Base-by-base conservation (phyloP, 2,797 vertebrate genomes). In the Enteromius mattozi region DNA sequence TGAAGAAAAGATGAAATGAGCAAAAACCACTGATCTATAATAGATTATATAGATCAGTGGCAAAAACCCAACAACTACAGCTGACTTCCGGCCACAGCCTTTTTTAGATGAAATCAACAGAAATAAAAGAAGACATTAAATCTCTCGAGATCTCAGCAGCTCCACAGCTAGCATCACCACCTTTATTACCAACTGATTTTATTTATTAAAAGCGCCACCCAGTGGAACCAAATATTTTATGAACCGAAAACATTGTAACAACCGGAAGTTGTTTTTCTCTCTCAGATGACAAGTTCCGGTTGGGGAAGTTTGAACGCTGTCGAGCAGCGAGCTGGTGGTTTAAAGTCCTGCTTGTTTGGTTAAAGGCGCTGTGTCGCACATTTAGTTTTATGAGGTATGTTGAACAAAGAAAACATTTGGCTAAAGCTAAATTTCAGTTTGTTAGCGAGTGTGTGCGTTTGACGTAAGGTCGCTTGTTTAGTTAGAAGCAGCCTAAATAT, bases 241-340 rank as follows among this genome's bases (percentile, higher is more conserved):
- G n/a, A 59, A 61, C 21, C n/a, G 10, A 61, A 2, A 24, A 14
- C 6, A 2, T 14, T 61, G 24, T 27, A 61, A 30, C 59, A 37
- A 42, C 81, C 81, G 71, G 81, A 83, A 68, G 70, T 66, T 14
- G 16, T 0, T 1, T 37, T 19, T 4, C 1, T 12, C 5, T 5
- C 0, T 16, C n/a, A 49, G 12, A 2, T 84, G 88, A 91, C 87
- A 69, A 83, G 86, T 89, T 94, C 93, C 92, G 91, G 70, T 54
- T 0, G 19, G 24, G 76, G 1, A 33, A 1, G 79, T 94, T 95
- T 94, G 84, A 94, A 94, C 82, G 83, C 66, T 0, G 47, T 6
- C 16, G 0, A 2, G 6, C 1, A 7, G 16, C 3, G 35, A 12
- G 4, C 8, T 8, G 74, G 13, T 14, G 47, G 14, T 16, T 13